Base-by-base conservation (phyloP, 2,888 invertebrate species). In the Byasa hedistus region DNA sequence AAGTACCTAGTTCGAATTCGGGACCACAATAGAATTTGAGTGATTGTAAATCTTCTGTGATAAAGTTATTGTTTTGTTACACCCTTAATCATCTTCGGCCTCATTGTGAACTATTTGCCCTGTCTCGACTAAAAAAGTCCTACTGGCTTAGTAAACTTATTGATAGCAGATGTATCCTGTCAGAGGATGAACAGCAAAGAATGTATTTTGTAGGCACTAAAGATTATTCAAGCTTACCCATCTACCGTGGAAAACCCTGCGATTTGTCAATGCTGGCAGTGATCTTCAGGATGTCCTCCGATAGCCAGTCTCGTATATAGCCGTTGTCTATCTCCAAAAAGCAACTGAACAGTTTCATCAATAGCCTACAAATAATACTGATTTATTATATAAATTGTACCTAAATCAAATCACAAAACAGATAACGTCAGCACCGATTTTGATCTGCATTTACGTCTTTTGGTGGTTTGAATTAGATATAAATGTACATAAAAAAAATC, bases 401-500 rank as follows among this genome's bases (percentile, higher is more conserved):
- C 4, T 4, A 36, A 36, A 36, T 4, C 3, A 17, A 44, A 0
- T 44, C 44, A 19, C 3, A 17, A 44, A 44, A 10, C 19, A 44
- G 39, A 39, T 10, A 44, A 44, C 1, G 15, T 17, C 44, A 17
- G 2, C 19, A 0, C 17, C 19, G 17, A 44, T 44, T 44, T 44
- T 19, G 15, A 19, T 44, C 17, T 44, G 17, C 17, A 44, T 44
- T 10, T 44, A 44, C 44, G 0, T 44, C 44, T 4, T 44, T 44
- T 44, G 44, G 12, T 32, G 32, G 32, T 10, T 32, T 8, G 12
- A 2, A 54, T 23, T 54, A 21, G n/a, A 24, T 24, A 17, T 19
- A 19, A 56, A 27, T 24, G 17, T 56, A 22, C 27, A 24, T 24
- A 23, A 55, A 55, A 55, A 55, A 56, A 56, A 56, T 56, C 17